Evolutionary conservation across 2,888 invertebrate genomes (phyloP).

Genomic region (Aphodius sticticus): DNA sequence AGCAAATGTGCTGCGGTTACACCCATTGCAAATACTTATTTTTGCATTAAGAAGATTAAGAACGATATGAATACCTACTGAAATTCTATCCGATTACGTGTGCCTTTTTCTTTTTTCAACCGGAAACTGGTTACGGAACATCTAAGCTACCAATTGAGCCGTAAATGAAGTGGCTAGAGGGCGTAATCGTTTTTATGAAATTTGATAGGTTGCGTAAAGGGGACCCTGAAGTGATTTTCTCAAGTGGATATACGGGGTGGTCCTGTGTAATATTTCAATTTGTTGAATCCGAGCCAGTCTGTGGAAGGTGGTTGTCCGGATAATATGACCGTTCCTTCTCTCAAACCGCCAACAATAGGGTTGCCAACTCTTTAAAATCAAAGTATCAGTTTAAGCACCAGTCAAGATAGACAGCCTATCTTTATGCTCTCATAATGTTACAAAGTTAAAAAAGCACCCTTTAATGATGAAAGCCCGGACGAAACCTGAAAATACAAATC

Average conservation of each 20-base stretch:
- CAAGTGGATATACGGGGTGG: not conserved
- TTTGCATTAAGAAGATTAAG: not conserved
- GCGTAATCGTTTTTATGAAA: not conserved
- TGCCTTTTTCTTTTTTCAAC: not conserved
- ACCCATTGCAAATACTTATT: not conserved
- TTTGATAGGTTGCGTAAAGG: not conserved
- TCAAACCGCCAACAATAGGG: too few species aligned
- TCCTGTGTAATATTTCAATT: not conserved
- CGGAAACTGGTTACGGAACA: not conserved
- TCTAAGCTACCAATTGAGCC: not conserved
- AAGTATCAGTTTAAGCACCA: too few species aligned
- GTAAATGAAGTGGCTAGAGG: not conserved
- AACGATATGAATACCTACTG: not conserved
- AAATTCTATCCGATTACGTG: not conserved
- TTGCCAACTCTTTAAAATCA: too few species aligned
- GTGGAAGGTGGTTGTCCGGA: too few species aligned
- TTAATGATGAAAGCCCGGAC: too few species aligned
- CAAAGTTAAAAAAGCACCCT: too few species aligned
- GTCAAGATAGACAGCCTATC: too few species aligned
- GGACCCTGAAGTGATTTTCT: not conserved
- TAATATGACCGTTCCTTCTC: too few species aligned
- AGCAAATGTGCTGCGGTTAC: not conserved
- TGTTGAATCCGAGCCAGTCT: not conserved
- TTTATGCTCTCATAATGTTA: too few species aligned
- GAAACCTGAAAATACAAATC: too few species aligned